A percentile compares a stretch with the other conserved stretches of the same genome.
These are phyloP conservation scores for Poeciliopsis turneri DNA, from an alignment of 2,797 vertebrate genomes.

Conservation along the genomic window DNA sequence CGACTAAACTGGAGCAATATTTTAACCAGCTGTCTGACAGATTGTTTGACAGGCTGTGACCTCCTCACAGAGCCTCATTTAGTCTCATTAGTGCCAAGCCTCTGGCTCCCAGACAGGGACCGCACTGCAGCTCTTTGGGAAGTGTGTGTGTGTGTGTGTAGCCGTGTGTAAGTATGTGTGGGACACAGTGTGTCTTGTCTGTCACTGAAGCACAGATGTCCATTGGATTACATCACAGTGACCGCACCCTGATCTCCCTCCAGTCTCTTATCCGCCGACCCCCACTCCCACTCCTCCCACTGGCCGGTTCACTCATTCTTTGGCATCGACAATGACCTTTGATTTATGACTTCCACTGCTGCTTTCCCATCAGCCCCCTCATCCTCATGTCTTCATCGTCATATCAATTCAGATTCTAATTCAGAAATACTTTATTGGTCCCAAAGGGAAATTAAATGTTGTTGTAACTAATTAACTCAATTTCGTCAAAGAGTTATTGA, in stretches of 20 bases:
- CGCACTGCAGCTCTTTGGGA: conserved; percentile 49
- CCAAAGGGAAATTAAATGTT: too few relatives aligned
- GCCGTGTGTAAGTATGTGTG: conserved; percentile 25
- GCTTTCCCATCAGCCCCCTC: conserved; percentile 54
- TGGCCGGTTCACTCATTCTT: conserved; percentile 45
- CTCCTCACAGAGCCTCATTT: conserved; percentile 71
- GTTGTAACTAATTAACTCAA: too few relatives aligned
- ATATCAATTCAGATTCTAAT: conserved; percentile 11
- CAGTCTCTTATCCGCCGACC: conserved; percentile 39
- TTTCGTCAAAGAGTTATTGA: too few relatives aligned
- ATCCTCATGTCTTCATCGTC: conserved; percentile 66
- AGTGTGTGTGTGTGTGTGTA: conserved; percentile 26
- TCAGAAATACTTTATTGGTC: too few relatives aligned
- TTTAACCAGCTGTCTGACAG: conserved; percentile 62
- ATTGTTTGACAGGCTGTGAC: conserved; percentile 68
- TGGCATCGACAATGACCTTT: conserved; percentile 61
- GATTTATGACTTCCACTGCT: conserved; percentile 61
- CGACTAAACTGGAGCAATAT: conserved; percentile 42
- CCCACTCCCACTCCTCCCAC: conserved; percentile 16
- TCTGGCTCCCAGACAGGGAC: conserved; percentile 65
- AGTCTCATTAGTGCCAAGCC: conserved; percentile 76
- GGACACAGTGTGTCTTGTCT: conserved; percentile 68
- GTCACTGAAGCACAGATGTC: conserved; percentile 78
- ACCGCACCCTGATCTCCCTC: conserved; percentile 71
- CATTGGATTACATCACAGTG: conserved; percentile 75